phyloP scores from a whole-genome alignment of 2,888 invertebrate genomes.

The Formica aserva region DNA sequence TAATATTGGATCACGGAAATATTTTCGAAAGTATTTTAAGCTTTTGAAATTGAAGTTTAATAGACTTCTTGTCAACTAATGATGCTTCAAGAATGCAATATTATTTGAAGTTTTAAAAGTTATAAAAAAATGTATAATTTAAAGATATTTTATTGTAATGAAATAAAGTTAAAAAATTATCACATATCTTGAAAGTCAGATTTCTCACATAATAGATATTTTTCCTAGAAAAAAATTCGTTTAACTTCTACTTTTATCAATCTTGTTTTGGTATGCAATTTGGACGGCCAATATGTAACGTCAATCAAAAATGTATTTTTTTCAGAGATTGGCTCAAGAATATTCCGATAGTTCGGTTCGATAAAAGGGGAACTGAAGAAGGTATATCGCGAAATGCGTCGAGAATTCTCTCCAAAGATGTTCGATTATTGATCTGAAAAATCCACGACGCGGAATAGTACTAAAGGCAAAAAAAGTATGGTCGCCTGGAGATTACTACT shows the following conservation, averaged over 20 bases:
- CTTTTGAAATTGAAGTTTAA: background rate
- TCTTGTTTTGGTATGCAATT: background rate
- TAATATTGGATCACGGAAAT: background rate
- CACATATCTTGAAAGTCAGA: background rate
- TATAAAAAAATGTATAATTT: background rate
- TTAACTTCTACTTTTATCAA: background rate
- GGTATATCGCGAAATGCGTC: conserved; percentile 43
- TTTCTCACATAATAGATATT: background rate
- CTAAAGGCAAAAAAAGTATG: conserved; percentile 44
- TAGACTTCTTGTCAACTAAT: background rate
- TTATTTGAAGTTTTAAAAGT: background rate
- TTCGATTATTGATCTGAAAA: conserved; percentile 73
- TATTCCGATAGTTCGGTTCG: conserved; percentile 61
- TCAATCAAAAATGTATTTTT: conserved; percentile 21
- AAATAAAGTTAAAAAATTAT: background rate
- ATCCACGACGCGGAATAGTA: conserved; percentile 65
- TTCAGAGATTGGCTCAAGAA: conserved; percentile 42
- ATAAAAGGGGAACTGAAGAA: conserved; percentile 63
- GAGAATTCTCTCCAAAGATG: conserved; percentile 55
- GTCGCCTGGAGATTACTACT: conserved; percentile 60
- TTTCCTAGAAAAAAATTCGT: background rate
- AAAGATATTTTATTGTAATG: background rate
- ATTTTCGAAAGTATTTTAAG: background rate
- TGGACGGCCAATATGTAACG: background rate
- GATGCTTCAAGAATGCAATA: background rate